These are phyloP conservation scores for Drosophila borealis DNA, from an alignment of 2,888 invertebrate genomes.

Conservation along the genomic window DNA sequence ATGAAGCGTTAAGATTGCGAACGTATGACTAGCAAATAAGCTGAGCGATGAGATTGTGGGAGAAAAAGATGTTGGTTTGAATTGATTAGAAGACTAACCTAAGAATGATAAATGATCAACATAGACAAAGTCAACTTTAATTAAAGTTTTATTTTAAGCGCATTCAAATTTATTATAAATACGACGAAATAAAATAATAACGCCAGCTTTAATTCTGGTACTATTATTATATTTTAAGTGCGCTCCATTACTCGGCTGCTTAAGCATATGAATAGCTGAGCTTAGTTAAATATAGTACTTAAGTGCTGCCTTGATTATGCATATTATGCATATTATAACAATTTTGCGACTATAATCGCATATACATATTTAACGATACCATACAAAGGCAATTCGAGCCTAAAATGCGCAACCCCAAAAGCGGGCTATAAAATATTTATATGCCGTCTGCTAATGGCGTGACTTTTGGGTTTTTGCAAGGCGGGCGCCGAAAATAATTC, in stretches of 20 bases:
- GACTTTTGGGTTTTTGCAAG: slow-evolving; percentile 31
- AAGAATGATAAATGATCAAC: too few relatives aligned
- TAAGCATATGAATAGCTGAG: slow-evolving; percentile 15
- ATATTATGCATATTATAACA: slow-evolving; percentile 9
- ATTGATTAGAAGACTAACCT: too few relatives aligned
- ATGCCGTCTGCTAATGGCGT: slow-evolving; percentile 37
- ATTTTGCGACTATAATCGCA: slow-evolving; percentile 1
- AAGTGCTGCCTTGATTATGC: slow-evolving; percentile 11
- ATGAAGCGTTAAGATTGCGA: neutral
- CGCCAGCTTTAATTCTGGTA: neutral
- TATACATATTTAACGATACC: slow-evolving; percentile 5
- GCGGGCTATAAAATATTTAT: slow-evolving; percentile 55
- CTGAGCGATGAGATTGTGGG: neutral
- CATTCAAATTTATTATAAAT: neutral
- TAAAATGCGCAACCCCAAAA: slow-evolving; percentile 34
- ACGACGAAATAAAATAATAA: neutral
- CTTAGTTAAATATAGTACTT: slow-evolving; percentile 19
- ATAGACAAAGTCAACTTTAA: neutral
- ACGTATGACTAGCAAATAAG: neutral
- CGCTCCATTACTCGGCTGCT: neutral
- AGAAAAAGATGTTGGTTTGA: neutral
- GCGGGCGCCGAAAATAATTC: slow-evolving; percentile 25
- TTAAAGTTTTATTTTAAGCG: neutral
- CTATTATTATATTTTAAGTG: neutral
- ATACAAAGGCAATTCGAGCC: slow-evolving; percentile 2